These are phyloP conservation scores for Sebastolobus altivelis DNA, from an alignment of 2,797 vertebrate genomes.

Conservation along the genomic window DNA sequence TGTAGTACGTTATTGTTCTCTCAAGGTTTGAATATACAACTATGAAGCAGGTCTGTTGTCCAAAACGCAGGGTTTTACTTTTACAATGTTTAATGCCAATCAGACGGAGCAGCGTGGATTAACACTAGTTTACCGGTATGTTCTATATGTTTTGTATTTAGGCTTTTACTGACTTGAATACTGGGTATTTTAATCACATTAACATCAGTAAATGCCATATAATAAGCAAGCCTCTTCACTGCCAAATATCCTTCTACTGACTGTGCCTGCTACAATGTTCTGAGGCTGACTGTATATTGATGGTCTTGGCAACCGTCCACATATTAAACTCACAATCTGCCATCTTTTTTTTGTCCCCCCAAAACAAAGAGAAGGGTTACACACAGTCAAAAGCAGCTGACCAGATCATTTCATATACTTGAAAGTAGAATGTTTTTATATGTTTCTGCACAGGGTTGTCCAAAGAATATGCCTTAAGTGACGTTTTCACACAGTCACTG, in stretches of 20 bases:
- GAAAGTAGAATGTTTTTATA: constrained; percentile 77
- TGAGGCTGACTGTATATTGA: constrained; percentile 13
- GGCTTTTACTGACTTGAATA: constrained; percentile 32
- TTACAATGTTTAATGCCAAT: constrained; percentile 28
- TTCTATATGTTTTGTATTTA: constrained; percentile 27
- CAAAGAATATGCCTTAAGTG: constrained; percentile 82
- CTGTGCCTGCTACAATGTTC: constrained; percentile 24
- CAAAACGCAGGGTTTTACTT: constrained; percentile 30
- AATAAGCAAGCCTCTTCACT: constrained; percentile 47
- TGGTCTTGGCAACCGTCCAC: constrained; percentile 25
- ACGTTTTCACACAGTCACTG: constrained; percentile 57
- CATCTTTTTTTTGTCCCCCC: not conserved
- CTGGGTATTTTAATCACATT: constrained; percentile 31
- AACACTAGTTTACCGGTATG: not conserved
- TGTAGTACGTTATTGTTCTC: constrained; percentile 6
- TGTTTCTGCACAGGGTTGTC: constrained; percentile 82
- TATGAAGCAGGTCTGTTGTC: constrained; percentile 5
- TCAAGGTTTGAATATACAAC: constrained; percentile 13
- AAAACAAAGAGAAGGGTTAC: constrained; percentile 33
- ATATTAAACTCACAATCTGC: constrained; percentile 18
- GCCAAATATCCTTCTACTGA: constrained; percentile 55
- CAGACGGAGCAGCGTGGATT: constrained; percentile 10
- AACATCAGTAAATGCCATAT: constrained; percentile 26
- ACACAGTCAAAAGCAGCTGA: constrained; percentile 47
- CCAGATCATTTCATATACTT: constrained; percentile 68